These are phyloP conservation scores for Myiothlypis chrysogaster DNA, from an alignment of 2,797 vertebrate genomes.

Conservation along the genomic window DNA sequence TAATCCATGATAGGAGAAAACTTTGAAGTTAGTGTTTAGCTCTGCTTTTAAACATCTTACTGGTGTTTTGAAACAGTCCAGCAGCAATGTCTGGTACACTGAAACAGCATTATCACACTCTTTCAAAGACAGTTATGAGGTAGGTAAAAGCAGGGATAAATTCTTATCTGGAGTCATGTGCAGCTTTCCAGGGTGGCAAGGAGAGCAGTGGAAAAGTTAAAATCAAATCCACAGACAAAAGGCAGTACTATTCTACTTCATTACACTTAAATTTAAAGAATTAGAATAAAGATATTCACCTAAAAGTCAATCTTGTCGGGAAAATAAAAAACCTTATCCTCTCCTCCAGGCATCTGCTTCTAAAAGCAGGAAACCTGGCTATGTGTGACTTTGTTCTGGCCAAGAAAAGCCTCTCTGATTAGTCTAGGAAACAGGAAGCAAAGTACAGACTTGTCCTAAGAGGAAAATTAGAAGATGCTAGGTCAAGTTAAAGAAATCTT, in stretches of 20 bases:
- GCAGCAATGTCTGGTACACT: rapidly evolving
- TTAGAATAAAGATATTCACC: not conserved
- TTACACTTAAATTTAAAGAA: not conserved
- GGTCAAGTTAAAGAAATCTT: not conserved
- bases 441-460: not conserved
- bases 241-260: not conserved
- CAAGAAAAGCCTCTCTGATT: not conserved
- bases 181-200: not conserved
- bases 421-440: not conserved
- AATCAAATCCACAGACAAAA: not conserved
- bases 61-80: not conserved
- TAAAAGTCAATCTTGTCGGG: not conserved
- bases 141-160: not conserved
- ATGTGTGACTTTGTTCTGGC: not conserved
- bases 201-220: not conserved
- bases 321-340: not conserved
- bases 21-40: not conserved
- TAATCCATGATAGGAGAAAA: not conserved
- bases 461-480: not conserved
- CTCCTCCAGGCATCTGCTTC: not conserved
- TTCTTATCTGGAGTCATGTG: not conserved
- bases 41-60: not conserved
- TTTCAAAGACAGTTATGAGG: not conserved
- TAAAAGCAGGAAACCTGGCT: not conserved
- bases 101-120: not conserved